Evolutionary conservation across 37 sponge, comb jelly and placozoan genomes (phyloP), one percentile per base, ranked within the genome.

Genomic region (Chondrosia reniformis): DNA sequence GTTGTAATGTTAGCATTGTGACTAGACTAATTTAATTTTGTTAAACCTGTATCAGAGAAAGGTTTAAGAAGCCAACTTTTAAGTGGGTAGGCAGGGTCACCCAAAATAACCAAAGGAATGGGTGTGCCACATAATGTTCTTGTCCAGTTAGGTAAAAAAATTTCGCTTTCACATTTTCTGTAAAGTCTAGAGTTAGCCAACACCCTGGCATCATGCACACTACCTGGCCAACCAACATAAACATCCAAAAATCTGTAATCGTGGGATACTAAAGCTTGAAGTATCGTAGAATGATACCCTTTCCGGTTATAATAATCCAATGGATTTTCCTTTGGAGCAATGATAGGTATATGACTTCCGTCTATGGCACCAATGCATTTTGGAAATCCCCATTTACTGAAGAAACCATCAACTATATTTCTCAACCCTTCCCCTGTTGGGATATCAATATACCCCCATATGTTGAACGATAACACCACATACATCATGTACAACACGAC

Each of bases 181-280:
- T 43, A 75, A 27, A 75, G 32, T 1, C 3, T 10, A 33, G 76
- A 75, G 25, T 75, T 75, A 19, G 56, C 76, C 36, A 75, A 55
- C 31, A 75, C 76, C 30, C 76, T 15, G 32, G 76, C 76, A 75
- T 75, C 76, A 46, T 75, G 76, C 34, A 75, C 76, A 45, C 76
- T 75, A 3, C 76, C 76, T 19, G 76, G 76, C 76, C 76, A 75
- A 3, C 76, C 76, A 46, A 75, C 76, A 2, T 30, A 46, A 2
- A 75, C 5, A 46, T 75, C 76, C 32, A 46, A 30, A 75, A 75
- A 75, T 54, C 5, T 45, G 28, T 75, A 75, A 0, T 31, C 55
- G 52, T 75, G 76, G 56, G 46, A 54, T 19, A 75, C 76, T 9
- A 75, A 2, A 5, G 76, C 76, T 32, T 75, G 76, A 33, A 75